phyloP scores from a whole-genome alignment of 2,888 invertebrate genomes.

The Anticlea derivata region DNA sequence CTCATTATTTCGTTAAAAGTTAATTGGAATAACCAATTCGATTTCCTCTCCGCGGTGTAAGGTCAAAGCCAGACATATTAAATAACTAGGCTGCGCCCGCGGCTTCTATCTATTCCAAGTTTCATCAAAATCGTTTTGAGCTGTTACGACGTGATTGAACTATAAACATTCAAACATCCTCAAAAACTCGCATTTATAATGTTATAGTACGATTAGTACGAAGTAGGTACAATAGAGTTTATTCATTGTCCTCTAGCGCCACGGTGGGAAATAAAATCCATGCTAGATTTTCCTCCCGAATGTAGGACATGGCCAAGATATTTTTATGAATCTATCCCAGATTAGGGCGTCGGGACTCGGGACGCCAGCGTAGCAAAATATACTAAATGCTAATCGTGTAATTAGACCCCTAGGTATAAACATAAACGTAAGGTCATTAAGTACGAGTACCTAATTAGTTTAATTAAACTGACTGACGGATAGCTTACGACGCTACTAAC shows the following conservation, averaged over 20 bases:
- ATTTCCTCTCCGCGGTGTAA: conserved; percentile 5
- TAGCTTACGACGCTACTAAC: conserved; percentile 2
- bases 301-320: conserved; percentile 31
- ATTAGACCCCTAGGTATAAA: conserved; percentile 1
- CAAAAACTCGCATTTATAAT: too few relatives aligned
- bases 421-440: conserved; percentile 2
- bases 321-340: conserved; percentile 11
- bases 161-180: too few relatives aligned
- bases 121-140: too few relatives aligned
- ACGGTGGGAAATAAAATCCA: conserved; percentile 13
- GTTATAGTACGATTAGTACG: too few relatives aligned
- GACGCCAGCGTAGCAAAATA: not conserved
- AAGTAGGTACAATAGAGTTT: conserved; percentile 2
- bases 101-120: too few relatives aligned
- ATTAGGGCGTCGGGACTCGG: not conserved
- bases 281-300: conserved; percentile 28
- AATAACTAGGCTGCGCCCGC: too few relatives aligned
- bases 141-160: too few relatives aligned
- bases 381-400: not conserved
- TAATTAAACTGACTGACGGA: not conserved
- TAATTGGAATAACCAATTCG: not conserved
- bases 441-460: conserved; percentile 13
- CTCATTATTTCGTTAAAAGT: too few relatives aligned
- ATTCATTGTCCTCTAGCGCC: conserved; percentile 22
- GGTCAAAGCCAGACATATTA: conserved; percentile 9